These are phyloP conservation scores for Heliornis fulica DNA, from an alignment of 2,113 vertebrate genomes.

Conservation along the genomic window DNA sequence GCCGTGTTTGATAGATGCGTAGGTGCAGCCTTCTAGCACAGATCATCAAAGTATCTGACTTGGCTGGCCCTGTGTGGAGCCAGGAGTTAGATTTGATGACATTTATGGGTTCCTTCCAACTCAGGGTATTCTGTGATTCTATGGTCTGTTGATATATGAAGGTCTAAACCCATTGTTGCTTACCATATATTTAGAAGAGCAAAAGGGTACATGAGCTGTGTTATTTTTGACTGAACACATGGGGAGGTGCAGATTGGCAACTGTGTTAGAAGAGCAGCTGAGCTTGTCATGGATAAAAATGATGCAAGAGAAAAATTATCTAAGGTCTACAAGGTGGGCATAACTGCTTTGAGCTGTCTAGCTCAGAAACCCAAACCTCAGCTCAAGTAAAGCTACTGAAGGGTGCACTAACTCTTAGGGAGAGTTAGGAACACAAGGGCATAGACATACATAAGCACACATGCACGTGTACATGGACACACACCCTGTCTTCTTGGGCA, in stretches of 20 bases:
- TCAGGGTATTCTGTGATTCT: too few species aligned
- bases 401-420: rapidly evolving
- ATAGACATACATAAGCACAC: background rate
- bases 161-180: background rate
- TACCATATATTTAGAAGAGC: background rate
- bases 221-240: background rate
- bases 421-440: background rate
- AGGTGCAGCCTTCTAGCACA: background rate
- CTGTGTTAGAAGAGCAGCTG: background rate
- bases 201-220: background rate
- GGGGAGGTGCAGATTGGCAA: background rate
- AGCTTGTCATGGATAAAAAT: background rate
- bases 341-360: background rate
- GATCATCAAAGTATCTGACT: background rate
- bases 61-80: too few species aligned
- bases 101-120: too few species aligned
- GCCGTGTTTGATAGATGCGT: background rate
- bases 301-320: background rate
- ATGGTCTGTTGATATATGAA: background rate
- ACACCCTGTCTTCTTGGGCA: rapidly evolving
- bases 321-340: background rate
- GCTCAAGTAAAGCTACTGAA: background rate
- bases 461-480: rapidly evolving
- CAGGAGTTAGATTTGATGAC: too few species aligned
- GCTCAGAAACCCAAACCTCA: background rate